Conservation (phyloP, 2,113 vertebrate species). For the Prochilodus magdalenae region DNA sequence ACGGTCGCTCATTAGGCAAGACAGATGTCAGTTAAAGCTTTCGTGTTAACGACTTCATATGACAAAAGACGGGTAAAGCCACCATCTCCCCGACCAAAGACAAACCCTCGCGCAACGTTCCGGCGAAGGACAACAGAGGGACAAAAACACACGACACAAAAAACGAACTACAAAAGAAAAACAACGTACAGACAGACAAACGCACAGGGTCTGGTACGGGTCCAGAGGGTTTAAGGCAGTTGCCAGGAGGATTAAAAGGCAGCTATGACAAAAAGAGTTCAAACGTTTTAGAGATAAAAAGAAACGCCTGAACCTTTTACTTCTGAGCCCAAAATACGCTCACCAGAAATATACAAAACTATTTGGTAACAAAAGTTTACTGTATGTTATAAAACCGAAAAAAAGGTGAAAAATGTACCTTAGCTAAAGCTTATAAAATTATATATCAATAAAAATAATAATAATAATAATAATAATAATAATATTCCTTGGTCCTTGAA, state of each 20-base stretch:
- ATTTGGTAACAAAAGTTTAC: constrained; percentile 91
- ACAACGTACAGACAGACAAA: background rate
- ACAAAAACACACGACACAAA: constrained; percentile 42
- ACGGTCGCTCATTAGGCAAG: background rate
- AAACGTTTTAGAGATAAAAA: background rate
- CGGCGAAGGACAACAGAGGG: background rate
- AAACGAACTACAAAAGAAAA: constrained; percentile 46
- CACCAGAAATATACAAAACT: constrained; percentile 75
- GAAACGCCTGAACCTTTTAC: constrained; percentile 15
- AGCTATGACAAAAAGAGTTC: constrained; percentile 42
- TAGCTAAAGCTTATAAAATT: constrained; percentile 95
- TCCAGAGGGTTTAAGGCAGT: constrained; percentile 52
- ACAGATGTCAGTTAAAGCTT: constrained; percentile 51
- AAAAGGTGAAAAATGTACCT: constrained; percentile 93
- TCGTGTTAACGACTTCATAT: constrained; percentile 38
- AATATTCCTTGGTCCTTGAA: constrained; percentile 91
- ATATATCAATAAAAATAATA: constrained; percentile 74
- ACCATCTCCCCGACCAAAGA: constrained; percentile 38
- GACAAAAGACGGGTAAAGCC: constrained; percentile 22
- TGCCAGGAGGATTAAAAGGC: constrained; percentile 47
- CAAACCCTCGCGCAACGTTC: constrained; percentile 5
- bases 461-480: constrained; percentile 73
- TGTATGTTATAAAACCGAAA: constrained; percentile 87
- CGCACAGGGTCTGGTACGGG: constrained; percentile 44
- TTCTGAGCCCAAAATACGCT: constrained; percentile 56